These are phyloP conservation scores for Pseudomugil tenellus DNA, from an alignment of 2,797 vertebrate genomes.

Conservation along the genomic window DNA sequence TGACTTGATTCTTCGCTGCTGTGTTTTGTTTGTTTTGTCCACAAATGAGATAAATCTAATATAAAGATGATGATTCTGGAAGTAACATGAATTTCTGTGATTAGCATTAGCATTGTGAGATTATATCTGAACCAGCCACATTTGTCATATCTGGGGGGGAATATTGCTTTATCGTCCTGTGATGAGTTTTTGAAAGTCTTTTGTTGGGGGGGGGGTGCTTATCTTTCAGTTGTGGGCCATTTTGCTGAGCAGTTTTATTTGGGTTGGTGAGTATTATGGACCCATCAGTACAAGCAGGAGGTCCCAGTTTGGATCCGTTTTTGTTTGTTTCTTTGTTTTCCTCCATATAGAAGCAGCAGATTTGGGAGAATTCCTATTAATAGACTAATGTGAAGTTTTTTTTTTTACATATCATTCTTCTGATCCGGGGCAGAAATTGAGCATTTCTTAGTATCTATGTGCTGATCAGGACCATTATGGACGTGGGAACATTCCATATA, in stretches of 20 bases:
- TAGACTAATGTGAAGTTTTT: too few species aligned
- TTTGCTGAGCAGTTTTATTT: conserved; percentile 2
- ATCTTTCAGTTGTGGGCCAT: conserved; percentile 12
- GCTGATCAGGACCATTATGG: neutral
- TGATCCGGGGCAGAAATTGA: neutral
- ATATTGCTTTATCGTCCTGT: conserved; percentile 6
- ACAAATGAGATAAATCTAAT: conserved; percentile 54
- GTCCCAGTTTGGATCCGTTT: neutral
- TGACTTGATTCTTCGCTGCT: conserved; percentile 31
- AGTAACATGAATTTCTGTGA: conserved; percentile 56
- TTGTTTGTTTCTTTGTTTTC: neutral
- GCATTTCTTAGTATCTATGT: neutral
- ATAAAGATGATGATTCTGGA: conserved; percentile 56
- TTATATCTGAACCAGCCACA: conserved; percentile 38
- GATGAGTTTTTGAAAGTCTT: conserved; percentile 14
- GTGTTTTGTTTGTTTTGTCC: conserved; percentile 38
- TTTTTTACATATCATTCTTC: neutral
- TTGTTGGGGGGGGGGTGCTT: neutral
- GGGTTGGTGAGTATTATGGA: conserved; percentile 10
- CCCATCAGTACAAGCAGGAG: neutral
- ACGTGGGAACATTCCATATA: neutral
- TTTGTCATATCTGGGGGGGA: conserved; percentile 35
- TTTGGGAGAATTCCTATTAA: neutral
- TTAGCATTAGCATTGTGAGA: conserved; percentile 25
- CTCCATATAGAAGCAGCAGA: neutral